Base-by-base conservation (phyloP, 2,797 vertebrate genomes). In the Alca torda region DNA sequence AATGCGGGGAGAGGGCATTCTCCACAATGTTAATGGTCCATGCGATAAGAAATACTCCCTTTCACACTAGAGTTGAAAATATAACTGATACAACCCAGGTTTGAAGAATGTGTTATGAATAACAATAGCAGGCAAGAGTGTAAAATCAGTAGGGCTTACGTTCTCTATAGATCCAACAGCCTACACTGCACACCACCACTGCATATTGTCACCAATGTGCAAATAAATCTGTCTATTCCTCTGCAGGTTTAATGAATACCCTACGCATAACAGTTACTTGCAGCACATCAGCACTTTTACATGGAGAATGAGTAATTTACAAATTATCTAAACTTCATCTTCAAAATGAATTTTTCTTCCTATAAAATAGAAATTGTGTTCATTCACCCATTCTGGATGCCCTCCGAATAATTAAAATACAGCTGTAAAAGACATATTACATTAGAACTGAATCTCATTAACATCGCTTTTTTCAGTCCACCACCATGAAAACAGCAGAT, bases 101-200 rank as follows among this genome's bases (percentile, higher is more conserved):
- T 13, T 69, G 46, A 73, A 39, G 50, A 77, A 41, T 0, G 0
- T 41, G 26, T 31, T 17, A 3, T 6, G 33, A 21, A 54, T 51
- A 60, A 33, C 2, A 39, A n/a, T 2, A 39, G 43, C 79, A 5
- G 14, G 59, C 24, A 37, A 25, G 21, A 59, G 13, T 10, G 15
- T 19, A 69, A 65, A n/a, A 54, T 26, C 24, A 53, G 4, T 8
- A 53, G 11, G n/a, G 37, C 3, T 59, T 13, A 19, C 45, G 9
- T 33, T 51, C 23, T 51, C 30, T 15, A 18, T 5, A 24, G 31
- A 13, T 33, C 35, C n/a, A 31, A 16, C 46, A 76, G 50, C n/a
- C 37, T 39, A 2, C 2, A 0, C 0, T 26, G 69, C 37, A 18
- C 16, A 19, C 16, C 13, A 8, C 17, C 61, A 23, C 70, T 26